These are phyloP conservation scores for Calcarius ornatus DNA, from an alignment of 2,113 vertebrate genomes.

Conservation along the genomic window DNA sequence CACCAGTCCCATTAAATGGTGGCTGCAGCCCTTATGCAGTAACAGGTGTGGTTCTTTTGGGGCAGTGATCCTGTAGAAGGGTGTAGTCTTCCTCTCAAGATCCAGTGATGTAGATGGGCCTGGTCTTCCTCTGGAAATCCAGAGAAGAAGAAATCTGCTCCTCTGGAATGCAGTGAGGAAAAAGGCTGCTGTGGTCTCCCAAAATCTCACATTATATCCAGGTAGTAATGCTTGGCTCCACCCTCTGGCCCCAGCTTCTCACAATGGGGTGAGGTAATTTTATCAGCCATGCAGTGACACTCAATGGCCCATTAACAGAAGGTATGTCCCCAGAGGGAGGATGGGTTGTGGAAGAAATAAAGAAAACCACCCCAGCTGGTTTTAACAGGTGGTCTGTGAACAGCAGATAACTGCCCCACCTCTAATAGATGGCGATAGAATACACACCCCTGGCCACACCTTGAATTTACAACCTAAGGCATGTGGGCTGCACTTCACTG, in stretches of 20 bases:
- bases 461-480: background rate
- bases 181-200: background rate
- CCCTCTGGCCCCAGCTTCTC: background rate
- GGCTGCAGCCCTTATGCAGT: background rate
- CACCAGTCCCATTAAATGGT: background rate
- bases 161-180: background rate
- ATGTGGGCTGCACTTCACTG: background rate
- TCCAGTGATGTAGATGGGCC: background rate
- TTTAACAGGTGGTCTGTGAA: background rate
- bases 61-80: background rate
- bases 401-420: background rate
- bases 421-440: background rate
- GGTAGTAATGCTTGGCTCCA: background rate
- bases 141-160: background rate
- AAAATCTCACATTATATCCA: background rate
- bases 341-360: background rate
- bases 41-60: background rate
- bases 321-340: background rate
- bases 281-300: background rate
- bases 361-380: background rate
- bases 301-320: background rate
- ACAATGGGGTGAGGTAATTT: background rate
- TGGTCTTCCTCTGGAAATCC: background rate
- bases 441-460: background rate
- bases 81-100: background rate